Evolutionary conservation across 2,113 vertebrate species (phyloP).

Genomic region (Python bivittatus): DNA sequence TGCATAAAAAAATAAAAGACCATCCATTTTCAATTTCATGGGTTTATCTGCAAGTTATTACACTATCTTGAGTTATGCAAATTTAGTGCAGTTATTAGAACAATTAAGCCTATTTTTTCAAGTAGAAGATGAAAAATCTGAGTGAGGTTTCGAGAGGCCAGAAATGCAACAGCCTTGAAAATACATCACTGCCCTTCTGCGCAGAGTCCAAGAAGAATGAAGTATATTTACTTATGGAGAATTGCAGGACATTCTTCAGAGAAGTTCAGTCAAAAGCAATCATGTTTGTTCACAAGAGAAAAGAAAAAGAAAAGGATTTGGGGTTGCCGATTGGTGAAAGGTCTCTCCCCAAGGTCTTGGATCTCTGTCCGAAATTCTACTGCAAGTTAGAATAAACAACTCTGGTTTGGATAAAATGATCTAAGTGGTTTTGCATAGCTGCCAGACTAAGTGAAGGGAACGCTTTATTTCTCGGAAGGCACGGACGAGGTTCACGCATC

Average conservation of each 20-base stretch:
- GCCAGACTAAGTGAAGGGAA: background rate
- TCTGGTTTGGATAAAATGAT: background rate
- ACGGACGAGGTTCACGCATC: background rate
- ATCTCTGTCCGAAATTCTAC: background rate
- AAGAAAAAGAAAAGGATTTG: background rate
- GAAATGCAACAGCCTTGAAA: background rate
- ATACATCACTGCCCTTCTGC: background rate
- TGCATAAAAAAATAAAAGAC: background rate
- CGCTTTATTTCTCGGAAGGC: background rate
- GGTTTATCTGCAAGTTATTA: background rate
- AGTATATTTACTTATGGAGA: background rate
- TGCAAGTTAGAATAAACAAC: background rate
- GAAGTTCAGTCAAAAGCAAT: background rate
- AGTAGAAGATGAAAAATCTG: background rate
- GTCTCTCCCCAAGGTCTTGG: background rate
- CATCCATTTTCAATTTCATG: background rate
- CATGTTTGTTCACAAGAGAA: background rate
- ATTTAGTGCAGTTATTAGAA: background rate
- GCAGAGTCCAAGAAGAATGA: background rate
- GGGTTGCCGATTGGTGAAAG: background rate
- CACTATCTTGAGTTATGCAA: background rate
- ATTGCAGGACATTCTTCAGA: background rate
- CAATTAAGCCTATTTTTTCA: background rate
- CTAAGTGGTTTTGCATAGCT: background rate
- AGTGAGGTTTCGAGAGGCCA: background rate